Evolutionary conservation across 2,888 invertebrate genomes (phyloP).

Genomic region (Drosophila subquinaria): DNA sequence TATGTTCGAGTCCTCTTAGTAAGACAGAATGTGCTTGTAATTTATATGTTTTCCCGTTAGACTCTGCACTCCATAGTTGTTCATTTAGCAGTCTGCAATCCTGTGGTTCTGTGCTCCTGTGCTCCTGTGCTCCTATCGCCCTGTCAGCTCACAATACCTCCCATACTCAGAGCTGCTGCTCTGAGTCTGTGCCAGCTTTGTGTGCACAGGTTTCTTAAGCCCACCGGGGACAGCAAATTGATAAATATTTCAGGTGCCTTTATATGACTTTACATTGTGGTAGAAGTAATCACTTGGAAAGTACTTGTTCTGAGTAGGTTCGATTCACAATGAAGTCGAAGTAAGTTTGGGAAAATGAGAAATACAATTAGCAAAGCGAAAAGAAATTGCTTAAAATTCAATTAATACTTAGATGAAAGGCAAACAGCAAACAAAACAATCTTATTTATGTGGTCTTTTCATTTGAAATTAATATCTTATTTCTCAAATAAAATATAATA

Average conservation of each 20-base stretch:
- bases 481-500: neutral
- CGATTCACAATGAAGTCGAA: slow-evolving; percentile 16
- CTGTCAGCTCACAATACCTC: slow-evolving; percentile 7
- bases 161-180: slow-evolving; percentile 10
- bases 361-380: slow-evolving; percentile 11
- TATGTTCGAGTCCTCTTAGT: neutral
- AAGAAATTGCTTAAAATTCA: slow-evolving; percentile 44
- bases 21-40: slow-evolving; percentile 33
- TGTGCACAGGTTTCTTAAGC: slow-evolving; percentile 4
- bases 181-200: neutral
- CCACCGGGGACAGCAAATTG: neutral
- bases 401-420: slow-evolving; percentile 29
- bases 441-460: too few relatives aligned
- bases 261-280: slow-evolving; percentile 8
- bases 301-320: neutral
- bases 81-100: slow-evolving; percentile 19
- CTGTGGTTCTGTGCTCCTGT: neutral
- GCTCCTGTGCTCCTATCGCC: neutral
- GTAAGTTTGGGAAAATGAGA: slow-evolving; percentile 1
- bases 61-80: slow-evolving; percentile 23
- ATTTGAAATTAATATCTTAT: too few relatives aligned
- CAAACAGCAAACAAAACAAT: slow-evolving; percentile 9
- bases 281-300: neutral
- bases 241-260: slow-evolving; percentile 18
- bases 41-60: slow-evolving; percentile 45